Conservation (phyloP, 2,797 vertebrate genomes). For the Muscicapa striata region DNA sequence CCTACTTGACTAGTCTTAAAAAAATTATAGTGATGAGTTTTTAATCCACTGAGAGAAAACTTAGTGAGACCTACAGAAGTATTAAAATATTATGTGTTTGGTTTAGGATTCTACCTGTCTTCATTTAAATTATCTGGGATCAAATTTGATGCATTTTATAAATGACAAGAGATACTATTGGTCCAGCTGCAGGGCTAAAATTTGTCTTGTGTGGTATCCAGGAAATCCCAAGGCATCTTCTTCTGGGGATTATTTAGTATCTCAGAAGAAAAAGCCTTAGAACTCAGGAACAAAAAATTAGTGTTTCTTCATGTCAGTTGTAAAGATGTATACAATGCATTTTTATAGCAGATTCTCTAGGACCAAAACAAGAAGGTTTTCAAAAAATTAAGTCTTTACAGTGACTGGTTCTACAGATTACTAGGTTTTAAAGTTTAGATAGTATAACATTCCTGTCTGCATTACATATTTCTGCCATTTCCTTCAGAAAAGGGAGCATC, state of each 20-base stretch:
- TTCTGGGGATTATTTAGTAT: background rate
- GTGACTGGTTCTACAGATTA: background rate
- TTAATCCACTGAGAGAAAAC: background rate
- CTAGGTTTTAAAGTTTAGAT: conserved; percentile 56
- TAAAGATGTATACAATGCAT: conserved; percentile 3
- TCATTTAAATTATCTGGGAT: background rate
- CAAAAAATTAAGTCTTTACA: conserved; percentile 34
- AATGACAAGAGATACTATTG: background rate
- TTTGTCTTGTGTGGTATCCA: background rate
- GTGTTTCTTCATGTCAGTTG: background rate
- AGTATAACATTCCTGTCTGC: background rate
- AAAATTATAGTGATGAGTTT: background rate
- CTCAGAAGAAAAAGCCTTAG: background rate
- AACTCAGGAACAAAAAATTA: background rate
- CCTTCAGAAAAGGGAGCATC: background rate
- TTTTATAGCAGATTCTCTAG: conserved; percentile 11
- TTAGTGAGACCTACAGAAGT: background rate
- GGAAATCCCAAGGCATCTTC: background rate
- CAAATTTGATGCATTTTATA: background rate
- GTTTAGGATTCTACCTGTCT: background rate
- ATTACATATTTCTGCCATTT: background rate
- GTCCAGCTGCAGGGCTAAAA: background rate
- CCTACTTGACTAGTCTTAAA: background rate
- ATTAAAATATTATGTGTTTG: background rate
- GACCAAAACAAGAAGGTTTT: conserved; percentile 30